These are phyloP conservation scores for Muscicapa adusta DNA, from an alignment of 2,113 vertebrate genomes.

Conservation along the genomic window DNA sequence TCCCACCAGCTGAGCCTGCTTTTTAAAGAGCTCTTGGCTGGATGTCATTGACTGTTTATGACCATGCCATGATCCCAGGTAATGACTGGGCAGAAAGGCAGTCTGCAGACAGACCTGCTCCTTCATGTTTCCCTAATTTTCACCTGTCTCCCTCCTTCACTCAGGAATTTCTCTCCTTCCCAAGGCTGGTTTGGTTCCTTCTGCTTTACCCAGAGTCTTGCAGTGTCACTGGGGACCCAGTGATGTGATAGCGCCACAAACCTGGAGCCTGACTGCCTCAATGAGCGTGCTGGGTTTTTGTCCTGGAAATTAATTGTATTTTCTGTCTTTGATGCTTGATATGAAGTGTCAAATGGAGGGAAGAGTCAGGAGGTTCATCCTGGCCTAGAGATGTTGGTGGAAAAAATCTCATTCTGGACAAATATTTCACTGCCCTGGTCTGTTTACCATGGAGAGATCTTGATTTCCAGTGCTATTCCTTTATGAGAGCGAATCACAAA, in stretches of 20 bases:
- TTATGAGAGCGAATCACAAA: slow-evolving; percentile 39
- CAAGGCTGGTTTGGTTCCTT: not conserved
- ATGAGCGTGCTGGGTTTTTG: not conserved
- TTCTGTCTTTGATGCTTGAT: not conserved
- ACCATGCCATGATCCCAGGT: not conserved
- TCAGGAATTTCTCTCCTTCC: not conserved
- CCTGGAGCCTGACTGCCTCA: not conserved
- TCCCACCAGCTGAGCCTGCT: slow-evolving; percentile 34
- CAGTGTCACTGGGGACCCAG: not conserved
- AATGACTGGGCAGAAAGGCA: slow-evolving; percentile 29
- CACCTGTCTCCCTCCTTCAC: not conserved
- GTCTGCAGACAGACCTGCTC: slow-evolving; percentile 56
- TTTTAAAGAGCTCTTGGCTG: slow-evolving; percentile 32
- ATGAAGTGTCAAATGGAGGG: not conserved
- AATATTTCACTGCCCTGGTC: not conserved
- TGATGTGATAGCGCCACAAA: not conserved
- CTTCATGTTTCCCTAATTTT: slow-evolving; percentile 36
- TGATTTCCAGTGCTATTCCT: slow-evolving; percentile 31
- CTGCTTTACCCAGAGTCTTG: not conserved
- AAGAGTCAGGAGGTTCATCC: not conserved
- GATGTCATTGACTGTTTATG: not conserved
- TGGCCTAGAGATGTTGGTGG: not conserved
- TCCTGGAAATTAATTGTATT: not conserved
- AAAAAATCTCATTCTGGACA: not conserved
- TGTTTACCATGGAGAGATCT: slow-evolving; percentile 26